phyloP scores from a whole-genome alignment of 2,113 vertebrate species.

The Sander vitreus region DNA sequence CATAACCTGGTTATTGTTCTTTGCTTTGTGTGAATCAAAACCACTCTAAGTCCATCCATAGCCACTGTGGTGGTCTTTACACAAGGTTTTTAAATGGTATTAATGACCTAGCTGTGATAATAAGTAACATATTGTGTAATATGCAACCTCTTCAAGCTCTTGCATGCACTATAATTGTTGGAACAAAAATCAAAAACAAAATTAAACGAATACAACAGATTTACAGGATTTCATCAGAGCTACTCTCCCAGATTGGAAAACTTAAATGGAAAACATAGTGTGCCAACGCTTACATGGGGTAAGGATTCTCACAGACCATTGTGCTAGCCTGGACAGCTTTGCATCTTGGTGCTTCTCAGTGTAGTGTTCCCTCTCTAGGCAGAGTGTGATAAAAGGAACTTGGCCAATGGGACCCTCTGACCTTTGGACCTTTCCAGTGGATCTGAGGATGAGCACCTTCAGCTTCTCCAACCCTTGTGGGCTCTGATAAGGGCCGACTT shows the following conservation, averaged over 20 bases:
- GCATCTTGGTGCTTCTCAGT: slow-evolving; percentile 4
- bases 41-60: not conserved
- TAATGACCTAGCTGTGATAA: not conserved
- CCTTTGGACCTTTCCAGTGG: slow-evolving; percentile 53
- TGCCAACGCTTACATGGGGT: not conserved
- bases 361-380: slow-evolving; percentile 24
- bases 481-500: slow-evolving; percentile 55
- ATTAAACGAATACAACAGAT: not conserved
- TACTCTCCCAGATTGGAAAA: not conserved
- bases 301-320: slow-evolving; percentile 1
- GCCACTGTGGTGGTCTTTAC: not conserved
- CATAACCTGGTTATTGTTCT: not conserved
- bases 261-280: not conserved
- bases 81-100: not conserved
- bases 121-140: not conserved
- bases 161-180: not conserved
- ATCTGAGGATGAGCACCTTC: slow-evolving; percentile 26
- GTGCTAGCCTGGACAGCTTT: slow-evolving; percentile 3
- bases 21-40: not conserved
- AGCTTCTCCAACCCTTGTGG: slow-evolving; percentile 27
- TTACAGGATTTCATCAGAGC: not conserved
- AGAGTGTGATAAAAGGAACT: slow-evolving; percentile 44
- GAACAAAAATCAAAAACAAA: not conserved
- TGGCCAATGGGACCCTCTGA: slow-evolving; percentile 48
- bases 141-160: not conserved